Conservation (phyloP, 2,888 invertebrate genomes). For the Synergus itoensis region DNA sequence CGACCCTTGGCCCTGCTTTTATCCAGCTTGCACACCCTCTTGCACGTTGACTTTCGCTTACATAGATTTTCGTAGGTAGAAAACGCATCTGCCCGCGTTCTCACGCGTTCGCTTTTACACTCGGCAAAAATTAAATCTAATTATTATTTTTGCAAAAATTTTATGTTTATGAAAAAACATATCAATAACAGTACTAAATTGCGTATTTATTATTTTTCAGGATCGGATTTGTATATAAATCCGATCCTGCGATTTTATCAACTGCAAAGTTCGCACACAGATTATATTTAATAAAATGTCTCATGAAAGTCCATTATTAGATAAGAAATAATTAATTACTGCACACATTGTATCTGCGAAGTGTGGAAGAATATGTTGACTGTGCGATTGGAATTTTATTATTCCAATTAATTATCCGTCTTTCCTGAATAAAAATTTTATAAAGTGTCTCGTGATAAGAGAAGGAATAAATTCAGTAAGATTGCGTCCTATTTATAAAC, state of each 20-base stretch:
- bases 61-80: constrained; percentile 59
- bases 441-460: neutral
- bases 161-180: neutral
- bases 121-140: constrained; percentile 40
- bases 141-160: constrained; percentile 24
- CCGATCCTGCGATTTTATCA: neutral
- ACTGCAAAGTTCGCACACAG: too few relatives aligned
- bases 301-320: neutral
- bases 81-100: constrained; percentile 64
- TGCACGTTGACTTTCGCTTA: constrained; percentile 57
- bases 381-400: neutral
- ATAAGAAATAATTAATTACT: neutral
- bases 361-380: neutral
- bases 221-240: neutral
- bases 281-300: neutral
- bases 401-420: neutral
- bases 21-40: constrained; percentile 47
- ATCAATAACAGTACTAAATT: neutral
- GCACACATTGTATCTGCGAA: neutral
- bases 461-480: neutral
- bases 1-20: constrained; percentile 49
- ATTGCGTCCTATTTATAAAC: neutral
- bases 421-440: neutral
- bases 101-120: constrained; percentile 61
- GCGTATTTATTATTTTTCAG: neutral